Conservation (phyloP, 2,888 invertebrate genomes). For the Eupithecia abbreviata region DNA sequence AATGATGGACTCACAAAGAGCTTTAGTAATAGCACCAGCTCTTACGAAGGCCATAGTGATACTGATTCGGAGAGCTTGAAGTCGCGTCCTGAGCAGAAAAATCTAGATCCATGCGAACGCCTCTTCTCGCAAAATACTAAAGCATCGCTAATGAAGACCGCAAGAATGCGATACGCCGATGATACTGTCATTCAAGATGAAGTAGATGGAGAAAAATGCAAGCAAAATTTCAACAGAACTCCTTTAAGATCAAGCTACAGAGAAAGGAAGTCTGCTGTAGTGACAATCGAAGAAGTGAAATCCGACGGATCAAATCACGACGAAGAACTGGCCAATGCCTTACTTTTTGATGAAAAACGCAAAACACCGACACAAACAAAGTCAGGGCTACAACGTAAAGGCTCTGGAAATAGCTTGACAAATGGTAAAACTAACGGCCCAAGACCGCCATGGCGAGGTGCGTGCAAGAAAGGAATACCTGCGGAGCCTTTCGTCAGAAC, state of each 20-base stretch:
- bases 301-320: slow-evolving; percentile 72
- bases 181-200: slow-evolving; percentile 75
- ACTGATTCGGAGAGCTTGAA: slow-evolving; percentile 85
- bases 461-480: slow-evolving; percentile 65
- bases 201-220: slow-evolving; percentile 75
- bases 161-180: slow-evolving; percentile 84
- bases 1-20: slow-evolving; percentile 74
- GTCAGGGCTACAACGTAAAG: slow-evolving; percentile 63
- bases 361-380: slow-evolving; percentile 63
- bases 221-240: slow-evolving; percentile 68
- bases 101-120: slow-evolving; percentile 76
- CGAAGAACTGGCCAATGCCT: slow-evolving; percentile 67
- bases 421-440: slow-evolving; percentile 67
- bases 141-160: slow-evolving; percentile 85
- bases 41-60: slow-evolving; percentile 87
- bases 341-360: slow-evolving; percentile 73
- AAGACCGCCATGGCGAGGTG: slow-evolving; percentile 79
- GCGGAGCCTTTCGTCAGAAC: slow-evolving; percentile 69
- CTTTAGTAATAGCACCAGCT: slow-evolving; percentile 85
- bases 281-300: slow-evolving; percentile 80
- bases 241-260: slow-evolving; percentile 73
- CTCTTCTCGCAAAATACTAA: slow-evolving; percentile 84
- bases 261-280: slow-evolving; percentile 75
- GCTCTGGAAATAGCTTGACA: slow-evolving; percentile 60
- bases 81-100: slow-evolving; percentile 65